phyloP scores from a whole-genome alignment of 2,888 invertebrate genomes.

The Brenthis daphne region DNA sequence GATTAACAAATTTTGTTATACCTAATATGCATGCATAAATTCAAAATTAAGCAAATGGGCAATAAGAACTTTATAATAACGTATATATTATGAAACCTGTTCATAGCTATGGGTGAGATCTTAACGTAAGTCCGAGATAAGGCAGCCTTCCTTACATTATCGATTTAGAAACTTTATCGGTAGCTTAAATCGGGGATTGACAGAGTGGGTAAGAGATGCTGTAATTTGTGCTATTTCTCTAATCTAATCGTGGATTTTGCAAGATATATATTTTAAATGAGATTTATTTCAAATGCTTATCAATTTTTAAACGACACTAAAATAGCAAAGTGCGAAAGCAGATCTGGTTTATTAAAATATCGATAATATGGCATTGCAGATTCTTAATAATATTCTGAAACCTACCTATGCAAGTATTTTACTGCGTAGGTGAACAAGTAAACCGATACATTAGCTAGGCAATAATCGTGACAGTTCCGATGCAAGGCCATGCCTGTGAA shows the following conservation, averaged over 20 bases:
- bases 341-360: conserved; percentile 5
- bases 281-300: not conserved
- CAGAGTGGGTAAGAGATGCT: conserved; percentile 33
- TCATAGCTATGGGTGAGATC: conserved; percentile 36
- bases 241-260: conserved; percentile 2
- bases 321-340: conserved; percentile 1
- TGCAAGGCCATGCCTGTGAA: conserved; percentile 35
- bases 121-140: conserved; percentile 36
- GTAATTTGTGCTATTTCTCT: conserved; percentile 32
- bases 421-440: conserved; percentile 70
- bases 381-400: conserved; percentile 16
- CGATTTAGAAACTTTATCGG: conserved; percentile 41
- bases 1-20: not conserved
- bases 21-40: not conserved
- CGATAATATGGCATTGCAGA: conserved; percentile 10
- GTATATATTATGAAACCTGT: conserved; percentile 27
- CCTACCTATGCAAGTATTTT: conserved; percentile 34
- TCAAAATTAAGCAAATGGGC: not conserved
- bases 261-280: conserved; percentile 11
- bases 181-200: conserved; percentile 38
- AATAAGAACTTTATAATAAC: conserved; percentile 12
- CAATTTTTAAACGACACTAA: not conserved
- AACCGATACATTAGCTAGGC: conserved; percentile 46
- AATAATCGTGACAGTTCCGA: conserved; percentile 41
- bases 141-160: conserved; percentile 38